These are phyloP conservation scores for Allobates femoralis DNA, from an alignment of 2,797 vertebrate species.

Conservation along the genomic window DNA sequence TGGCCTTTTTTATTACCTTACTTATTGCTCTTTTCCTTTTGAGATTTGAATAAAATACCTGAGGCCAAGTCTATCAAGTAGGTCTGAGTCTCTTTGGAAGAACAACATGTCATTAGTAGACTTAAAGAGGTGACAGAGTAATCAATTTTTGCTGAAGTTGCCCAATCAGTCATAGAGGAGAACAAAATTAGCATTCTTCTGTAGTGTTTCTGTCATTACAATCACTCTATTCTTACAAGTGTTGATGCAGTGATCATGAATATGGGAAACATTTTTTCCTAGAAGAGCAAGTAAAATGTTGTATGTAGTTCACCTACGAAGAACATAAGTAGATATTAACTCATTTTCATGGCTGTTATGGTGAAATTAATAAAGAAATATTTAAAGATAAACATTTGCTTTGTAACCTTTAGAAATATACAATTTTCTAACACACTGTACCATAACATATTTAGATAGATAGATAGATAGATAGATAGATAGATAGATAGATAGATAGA, in stretches of 20 bases:
- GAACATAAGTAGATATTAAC: conserved; percentile 65
- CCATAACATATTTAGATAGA: background rate
- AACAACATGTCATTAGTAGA: conserved; percentile 72
- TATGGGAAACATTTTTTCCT: conserved; percentile 63
- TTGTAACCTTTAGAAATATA: conserved; percentile 68
- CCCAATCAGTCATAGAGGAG: conserved; percentile 70
- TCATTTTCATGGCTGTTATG: conserved; percentile 67
- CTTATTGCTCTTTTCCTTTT: conserved; percentile 68
- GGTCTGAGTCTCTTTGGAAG: conserved; percentile 73
- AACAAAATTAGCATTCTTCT: conserved; percentile 69
- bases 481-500: background rate
- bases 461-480: background rate
- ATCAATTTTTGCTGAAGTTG: conserved; percentile 85
- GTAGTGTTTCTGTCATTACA: conserved; percentile 69
- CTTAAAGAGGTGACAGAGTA: conserved; percentile 75
- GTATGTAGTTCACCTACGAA: conserved; percentile 63
- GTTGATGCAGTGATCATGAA: conserved; percentile 66
- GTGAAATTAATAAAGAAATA: conserved; percentile 70
- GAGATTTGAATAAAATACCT: conserved; percentile 78
- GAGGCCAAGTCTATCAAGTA: conserved; percentile 83
- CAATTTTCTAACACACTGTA: background rate
- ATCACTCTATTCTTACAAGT: conserved; percentile 62
- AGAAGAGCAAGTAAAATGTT: conserved; percentile 63
- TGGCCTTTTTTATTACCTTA: conserved; percentile 82
- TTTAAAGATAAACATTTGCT: conserved; percentile 64